Conservation (phyloP, 2,113 vertebrate species). For the Gobius niger region DNA sequence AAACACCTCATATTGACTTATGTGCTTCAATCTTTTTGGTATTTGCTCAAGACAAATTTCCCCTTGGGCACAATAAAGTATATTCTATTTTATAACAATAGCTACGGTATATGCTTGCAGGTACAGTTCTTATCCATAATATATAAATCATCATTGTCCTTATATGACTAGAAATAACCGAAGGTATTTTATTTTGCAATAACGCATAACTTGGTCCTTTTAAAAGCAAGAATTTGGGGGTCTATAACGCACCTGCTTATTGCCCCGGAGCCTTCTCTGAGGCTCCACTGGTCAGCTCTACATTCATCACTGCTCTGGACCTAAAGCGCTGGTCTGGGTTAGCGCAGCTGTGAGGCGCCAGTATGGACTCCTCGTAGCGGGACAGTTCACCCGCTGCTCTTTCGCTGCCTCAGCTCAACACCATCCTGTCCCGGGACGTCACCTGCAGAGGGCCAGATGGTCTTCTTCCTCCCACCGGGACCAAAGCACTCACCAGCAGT, state of each 20-base stretch:
- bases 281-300: conserved; percentile 22
- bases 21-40: no score
- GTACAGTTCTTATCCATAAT: no score
- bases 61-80: no score
- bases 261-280: neutral
- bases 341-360: conserved; percentile 31
- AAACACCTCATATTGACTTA: no score
- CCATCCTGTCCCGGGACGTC: conserved; percentile 69
- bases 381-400: conserved; percentile 63
- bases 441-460: conserved; percentile 77
- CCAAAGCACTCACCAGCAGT: conserved; percentile 38
- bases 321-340: conserved; percentile 23
- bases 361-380: conserved; percentile 48
- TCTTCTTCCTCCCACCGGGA: conserved; percentile 65
- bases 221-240: neutral
- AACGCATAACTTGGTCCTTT: no score
- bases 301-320: conserved; percentile 24
- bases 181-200: no score
- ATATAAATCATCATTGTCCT: no score
- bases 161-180: no score
- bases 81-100: no score
- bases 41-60: no score
- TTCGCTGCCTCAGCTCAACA: conserved; percentile 73
- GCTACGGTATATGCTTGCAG: no score
- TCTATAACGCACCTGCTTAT: neutral